These are phyloP conservation scores for Phymorhynchus buccinoides DNA, from an alignment of 1,140 invertebrate genomes.

Conservation along the genomic window DNA sequence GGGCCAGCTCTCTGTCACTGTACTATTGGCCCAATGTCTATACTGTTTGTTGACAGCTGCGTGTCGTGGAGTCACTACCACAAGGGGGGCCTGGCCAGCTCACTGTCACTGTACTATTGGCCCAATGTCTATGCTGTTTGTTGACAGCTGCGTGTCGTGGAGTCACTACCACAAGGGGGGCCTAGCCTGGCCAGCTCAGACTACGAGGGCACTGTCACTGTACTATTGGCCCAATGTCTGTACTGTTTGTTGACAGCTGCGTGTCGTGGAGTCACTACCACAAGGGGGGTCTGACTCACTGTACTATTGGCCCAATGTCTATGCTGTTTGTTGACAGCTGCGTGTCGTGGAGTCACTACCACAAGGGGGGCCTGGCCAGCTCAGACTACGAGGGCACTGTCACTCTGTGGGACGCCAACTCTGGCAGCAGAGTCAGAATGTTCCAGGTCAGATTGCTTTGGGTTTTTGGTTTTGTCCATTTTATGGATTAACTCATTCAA, in stretches of 20 bases:
- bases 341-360: slow-evolving; percentile 94
- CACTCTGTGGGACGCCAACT: slow-evolving; percentile 92
- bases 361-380: slow-evolving; percentile 91
- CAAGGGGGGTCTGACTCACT: too few relatives aligned
- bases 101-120: too few relatives aligned
- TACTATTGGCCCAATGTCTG: neutral
- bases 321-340: slow-evolving; percentile 78
- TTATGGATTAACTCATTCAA: too few relatives aligned
- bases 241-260: neutral
- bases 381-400: slow-evolving; percentile 96
- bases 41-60: too few relatives aligned
- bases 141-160: neutral
- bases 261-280: neutral
- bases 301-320: neutral
- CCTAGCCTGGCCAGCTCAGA: neutral
- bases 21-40: too few relatives aligned
- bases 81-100: too few relatives aligned
- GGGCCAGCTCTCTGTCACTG: too few relatives aligned
- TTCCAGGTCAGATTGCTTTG: slow-evolving; percentile 70
- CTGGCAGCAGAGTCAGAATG: slow-evolving; percentile 80
- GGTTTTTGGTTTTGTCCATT: neutral
- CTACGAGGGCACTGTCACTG: too few relatives aligned
- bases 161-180: neutral
- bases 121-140: too few relatives aligned
- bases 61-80: too few relatives aligned